These are phyloP conservation scores for Helostoma temminkii DNA, from an alignment of 2,797 vertebrate species.

Conservation along the genomic window DNA sequence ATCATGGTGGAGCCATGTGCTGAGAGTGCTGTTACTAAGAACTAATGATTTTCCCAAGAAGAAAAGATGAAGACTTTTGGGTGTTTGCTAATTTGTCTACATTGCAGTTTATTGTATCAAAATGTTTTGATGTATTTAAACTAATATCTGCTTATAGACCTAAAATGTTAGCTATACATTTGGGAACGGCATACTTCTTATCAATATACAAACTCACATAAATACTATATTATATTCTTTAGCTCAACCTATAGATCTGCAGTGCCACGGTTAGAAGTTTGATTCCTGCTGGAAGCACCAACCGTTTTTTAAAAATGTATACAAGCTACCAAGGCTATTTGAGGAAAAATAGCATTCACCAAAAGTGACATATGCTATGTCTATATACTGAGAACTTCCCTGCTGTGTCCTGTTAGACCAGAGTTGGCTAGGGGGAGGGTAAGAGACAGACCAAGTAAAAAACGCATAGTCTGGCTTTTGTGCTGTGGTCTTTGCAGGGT, in stretches of 20 bases:
- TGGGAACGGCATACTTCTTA: neutral
- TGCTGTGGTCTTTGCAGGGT: slow-evolving; percentile 67
- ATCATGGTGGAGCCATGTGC: neutral
- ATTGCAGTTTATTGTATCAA: neutral
- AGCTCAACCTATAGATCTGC: neutral
- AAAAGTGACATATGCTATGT: slow-evolving; percentile 61
- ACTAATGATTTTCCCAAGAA: neutral
- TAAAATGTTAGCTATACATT: neutral
- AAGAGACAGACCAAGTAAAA: slow-evolving; percentile 36
- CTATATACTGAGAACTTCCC: slow-evolving; percentile 52
- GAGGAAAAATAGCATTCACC: slow-evolving; percentile 26
- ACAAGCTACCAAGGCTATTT: slow-evolving; percentile 13
- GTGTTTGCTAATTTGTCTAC: neutral
- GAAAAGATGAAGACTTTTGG: neutral
- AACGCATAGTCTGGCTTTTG: slow-evolving; percentile 65
- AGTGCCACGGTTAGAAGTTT: slow-evolving; percentile 14
- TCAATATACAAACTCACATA: neutral
- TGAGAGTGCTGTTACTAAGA: neutral
- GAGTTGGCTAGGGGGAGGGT: slow-evolving; percentile 38
- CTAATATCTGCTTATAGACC: no score
- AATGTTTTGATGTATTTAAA: neutral
- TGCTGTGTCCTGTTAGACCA: slow-evolving; percentile 56
- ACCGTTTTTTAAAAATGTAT: slow-evolving; percentile 33
- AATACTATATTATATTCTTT: neutral
- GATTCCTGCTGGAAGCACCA: slow-evolving; percentile 8